phyloP scores from a whole-genome alignment of 1,140 invertebrate species.

The Contarinia nasturtii region DNA sequence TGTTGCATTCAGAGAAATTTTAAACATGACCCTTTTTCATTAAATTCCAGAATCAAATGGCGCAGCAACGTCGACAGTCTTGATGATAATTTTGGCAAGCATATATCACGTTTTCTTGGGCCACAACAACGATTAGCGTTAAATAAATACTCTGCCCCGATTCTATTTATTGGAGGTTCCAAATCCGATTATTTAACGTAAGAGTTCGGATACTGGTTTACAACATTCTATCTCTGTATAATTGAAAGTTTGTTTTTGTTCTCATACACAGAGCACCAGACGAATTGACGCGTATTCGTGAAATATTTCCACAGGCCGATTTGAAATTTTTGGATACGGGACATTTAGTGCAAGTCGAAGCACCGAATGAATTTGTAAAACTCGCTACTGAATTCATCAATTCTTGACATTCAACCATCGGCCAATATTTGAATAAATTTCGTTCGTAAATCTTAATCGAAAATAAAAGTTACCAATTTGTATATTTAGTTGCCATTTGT shows the following conservation, averaged over 20 bases:
- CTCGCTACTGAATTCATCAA: constrained; percentile 31
- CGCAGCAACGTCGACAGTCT: constrained; percentile 38
- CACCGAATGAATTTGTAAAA: constrained; percentile 61
- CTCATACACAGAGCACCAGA: constrained; percentile 28
- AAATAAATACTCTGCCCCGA: constrained; percentile 40
- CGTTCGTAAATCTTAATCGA: no score
- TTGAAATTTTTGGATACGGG: constrained; percentile 61
- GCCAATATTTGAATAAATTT: no score
- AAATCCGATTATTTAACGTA: constrained; percentile 63
- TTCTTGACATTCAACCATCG: neutral
- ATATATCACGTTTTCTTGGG: constrained; percentile 42
- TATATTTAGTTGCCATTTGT: neutral
- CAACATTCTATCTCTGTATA: no score
- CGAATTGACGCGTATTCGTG: constrained; percentile 45
- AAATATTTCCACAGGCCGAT: constrained; percentile 56
- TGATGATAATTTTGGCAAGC: constrained; percentile 36
- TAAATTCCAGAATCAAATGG: constrained; percentile 16
- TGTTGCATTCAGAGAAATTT: no score
- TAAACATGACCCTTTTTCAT: no score
- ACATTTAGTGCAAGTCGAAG: constrained; percentile 85
- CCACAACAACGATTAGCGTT: constrained; percentile 14
- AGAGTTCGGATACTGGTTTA: constrained; percentile 8
- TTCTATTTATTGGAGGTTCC: constrained; percentile 64
- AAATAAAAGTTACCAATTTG: neutral
- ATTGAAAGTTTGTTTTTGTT: no score